Evolutionary conservation across 1,140 invertebrate genomes (phyloP).

Genomic region (Drosophila orosa): DNA sequence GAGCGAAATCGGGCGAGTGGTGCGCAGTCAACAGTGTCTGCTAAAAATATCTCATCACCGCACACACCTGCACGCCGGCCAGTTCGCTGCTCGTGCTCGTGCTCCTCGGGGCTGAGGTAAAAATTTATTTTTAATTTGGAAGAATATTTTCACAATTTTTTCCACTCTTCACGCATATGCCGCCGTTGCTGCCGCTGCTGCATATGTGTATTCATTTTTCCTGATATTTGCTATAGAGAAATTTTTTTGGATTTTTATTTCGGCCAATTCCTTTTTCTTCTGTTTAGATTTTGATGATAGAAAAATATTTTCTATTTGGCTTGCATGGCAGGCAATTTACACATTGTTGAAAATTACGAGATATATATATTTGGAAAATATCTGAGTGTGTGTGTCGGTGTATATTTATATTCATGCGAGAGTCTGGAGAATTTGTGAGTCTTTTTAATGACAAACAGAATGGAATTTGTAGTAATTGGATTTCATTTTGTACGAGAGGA

Average conservation of each 20-base stretch:
- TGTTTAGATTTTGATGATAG: constrained; percentile 44
- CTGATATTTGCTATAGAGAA: constrained; percentile 32
- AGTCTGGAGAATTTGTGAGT: constrained; percentile 28
- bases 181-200: not conserved
- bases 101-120: constrained; percentile 63
- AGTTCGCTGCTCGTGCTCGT: constrained; percentile 25
- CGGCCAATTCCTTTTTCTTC: constrained; percentile 34
- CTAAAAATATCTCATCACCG: constrained; percentile 74
- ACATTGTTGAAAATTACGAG: constrained; percentile 68
- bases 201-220: constrained; percentile 27
- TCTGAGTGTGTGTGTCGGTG: not conserved
- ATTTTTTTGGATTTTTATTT: constrained; percentile 33
- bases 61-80: constrained; percentile 72
- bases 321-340: constrained; percentile 73
- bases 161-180: constrained; percentile 6
- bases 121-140: constrained; percentile 82
- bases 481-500: constrained; percentile 15
- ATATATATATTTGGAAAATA: constrained; percentile 29
- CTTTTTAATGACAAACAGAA: constrained; percentile 34
- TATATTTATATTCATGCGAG: not conserved
- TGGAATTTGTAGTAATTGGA: constrained; percentile 30
- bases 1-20: constrained; percentile 62
- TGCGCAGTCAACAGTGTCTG: constrained; percentile 57
- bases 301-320: constrained; percentile 53
- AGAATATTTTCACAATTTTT: constrained; percentile 65